Conservation (phyloP, 2,113 vertebrate genomes). For the Rutilus rutilus region DNA sequence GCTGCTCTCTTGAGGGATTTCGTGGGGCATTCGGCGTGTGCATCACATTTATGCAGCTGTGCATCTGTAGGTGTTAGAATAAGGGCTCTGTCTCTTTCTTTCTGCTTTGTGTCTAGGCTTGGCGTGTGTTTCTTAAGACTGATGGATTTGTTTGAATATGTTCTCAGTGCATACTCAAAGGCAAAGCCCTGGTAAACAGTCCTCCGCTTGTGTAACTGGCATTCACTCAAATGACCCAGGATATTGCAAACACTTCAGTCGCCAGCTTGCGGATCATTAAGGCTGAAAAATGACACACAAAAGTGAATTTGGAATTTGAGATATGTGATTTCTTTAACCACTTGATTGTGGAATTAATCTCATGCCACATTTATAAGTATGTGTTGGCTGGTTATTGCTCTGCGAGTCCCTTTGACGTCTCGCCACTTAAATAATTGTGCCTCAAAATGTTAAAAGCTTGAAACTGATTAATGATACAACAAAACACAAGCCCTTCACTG, state of each 20-base stretch:
- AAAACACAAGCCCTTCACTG: constrained; percentile 1
- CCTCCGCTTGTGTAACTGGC: constrained; percentile 14
- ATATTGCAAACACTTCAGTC: constrained; percentile 29
- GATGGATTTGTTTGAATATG: constrained; percentile 29
- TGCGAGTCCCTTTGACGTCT: neutral
- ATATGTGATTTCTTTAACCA: constrained; percentile 42
- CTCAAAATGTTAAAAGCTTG: constrained; percentile 46
- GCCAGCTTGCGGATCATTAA: constrained; percentile 28
- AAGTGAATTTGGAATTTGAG: constrained; percentile 28
- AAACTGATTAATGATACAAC: constrained; percentile 38
- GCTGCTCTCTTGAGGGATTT: constrained; percentile 25
- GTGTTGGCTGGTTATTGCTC: constrained; percentile 23
- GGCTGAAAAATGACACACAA: constrained; percentile 24
- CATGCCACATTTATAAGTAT: constrained; percentile 28
- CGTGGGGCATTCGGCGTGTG: neutral
- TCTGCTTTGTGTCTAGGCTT: neutral
- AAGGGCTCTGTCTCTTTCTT: neutral
- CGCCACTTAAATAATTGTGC: constrained; percentile 38
- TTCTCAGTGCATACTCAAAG: constrained; percentile 8
- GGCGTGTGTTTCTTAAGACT: neutral
- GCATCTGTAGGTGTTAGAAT: constrained; percentile 1
- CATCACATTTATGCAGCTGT: constrained; percentile 31
- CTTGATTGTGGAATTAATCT: constrained; percentile 47
- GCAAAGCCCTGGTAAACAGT: constrained; percentile 32
- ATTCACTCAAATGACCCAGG: constrained; percentile 40